phyloP scores from a whole-genome alignment of 2,888 invertebrate genomes.

The Gnatocerus cornutus region DNA sequence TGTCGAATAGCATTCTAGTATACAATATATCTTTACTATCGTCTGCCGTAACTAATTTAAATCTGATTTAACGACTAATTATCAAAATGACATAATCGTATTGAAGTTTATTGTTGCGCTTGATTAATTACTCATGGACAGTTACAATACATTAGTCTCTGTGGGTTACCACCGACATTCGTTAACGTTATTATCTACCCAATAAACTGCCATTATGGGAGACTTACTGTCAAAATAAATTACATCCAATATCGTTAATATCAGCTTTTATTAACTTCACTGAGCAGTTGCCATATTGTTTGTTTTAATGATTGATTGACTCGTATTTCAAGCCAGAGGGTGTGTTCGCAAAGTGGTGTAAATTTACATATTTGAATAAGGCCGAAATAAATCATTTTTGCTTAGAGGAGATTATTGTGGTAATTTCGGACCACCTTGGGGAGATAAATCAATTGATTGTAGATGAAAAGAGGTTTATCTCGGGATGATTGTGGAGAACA shows the following conservation, averaged over 20 bases:
- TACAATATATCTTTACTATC: constrained; percentile 1
- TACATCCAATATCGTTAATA: constrained; percentile 23
- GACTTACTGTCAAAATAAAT: constrained; percentile 26
- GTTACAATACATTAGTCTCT: constrained; percentile 40
- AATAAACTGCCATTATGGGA: constrained; percentile 36
- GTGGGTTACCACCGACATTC: constrained; percentile 34
- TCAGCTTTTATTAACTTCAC: constrained; percentile 30
- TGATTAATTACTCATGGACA: constrained; percentile 42
- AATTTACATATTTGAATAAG: constrained; percentile 1
- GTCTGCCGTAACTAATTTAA: constrained; percentile 22
- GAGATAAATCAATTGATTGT: constrained; percentile 21
- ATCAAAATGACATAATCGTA: constrained; percentile 29
- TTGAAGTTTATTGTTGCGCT: constrained; percentile 37
- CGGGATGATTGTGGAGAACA: constrained; percentile 12
- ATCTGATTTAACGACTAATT: constrained; percentile 38
- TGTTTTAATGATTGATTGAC: constrained; percentile 31
- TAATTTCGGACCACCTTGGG: neutral
- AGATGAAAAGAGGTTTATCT: constrained; percentile 30
- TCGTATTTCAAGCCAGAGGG: neutral
- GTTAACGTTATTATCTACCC: constrained; percentile 28
- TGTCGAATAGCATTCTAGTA: neutral
- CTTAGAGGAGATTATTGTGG: neutral
- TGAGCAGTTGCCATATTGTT: constrained; percentile 16
- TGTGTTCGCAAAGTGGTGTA: neutral
- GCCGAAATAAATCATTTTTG: neutral